Evolutionary conservation across 2,888 invertebrate species (phyloP).

Genomic region (Prosopocoilus inquinatus): DNA sequence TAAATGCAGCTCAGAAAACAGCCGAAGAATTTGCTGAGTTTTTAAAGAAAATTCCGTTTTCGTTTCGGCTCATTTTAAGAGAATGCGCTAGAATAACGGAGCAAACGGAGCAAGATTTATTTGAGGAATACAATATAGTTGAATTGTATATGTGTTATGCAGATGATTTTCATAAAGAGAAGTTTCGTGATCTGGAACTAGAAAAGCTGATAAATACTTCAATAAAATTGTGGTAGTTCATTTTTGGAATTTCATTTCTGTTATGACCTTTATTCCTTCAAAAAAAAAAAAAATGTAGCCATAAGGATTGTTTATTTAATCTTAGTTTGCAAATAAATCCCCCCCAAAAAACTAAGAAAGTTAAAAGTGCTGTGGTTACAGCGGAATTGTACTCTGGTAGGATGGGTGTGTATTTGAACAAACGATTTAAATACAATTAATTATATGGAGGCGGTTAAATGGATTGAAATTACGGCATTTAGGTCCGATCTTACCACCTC

Average conservation of each 20-base stretch:
- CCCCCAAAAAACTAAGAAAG: no score
- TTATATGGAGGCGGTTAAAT: no score
- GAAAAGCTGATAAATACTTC: constrained; percentile 18
- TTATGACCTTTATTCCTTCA: no score
- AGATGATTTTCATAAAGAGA: constrained; percentile 8
- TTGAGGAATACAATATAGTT: constrained; percentile 32
- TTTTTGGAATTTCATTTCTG: not conserved
- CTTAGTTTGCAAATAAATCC: no score
- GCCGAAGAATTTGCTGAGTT: constrained; percentile 30
- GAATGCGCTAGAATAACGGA: constrained; percentile 42
- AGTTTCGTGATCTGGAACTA: constrained; percentile 19
- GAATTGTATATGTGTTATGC: constrained; percentile 25
- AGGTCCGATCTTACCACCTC: no score
- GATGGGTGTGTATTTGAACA: no score
- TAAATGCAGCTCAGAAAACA: constrained; percentile 27
- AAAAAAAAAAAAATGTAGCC: no score
- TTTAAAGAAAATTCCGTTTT: constrained; percentile 32
- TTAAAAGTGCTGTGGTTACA: no score
- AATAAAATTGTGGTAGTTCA: constrained; percentile 23
- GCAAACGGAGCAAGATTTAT: constrained; percentile 37
- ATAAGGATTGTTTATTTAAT: no score
- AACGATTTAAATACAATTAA: no score
- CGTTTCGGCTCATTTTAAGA: constrained; percentile 38
- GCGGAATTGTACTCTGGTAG: no score
- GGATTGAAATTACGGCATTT: no score